phyloP scores from a whole-genome alignment of 1,140 invertebrate genomes.

The Epicauta chinensis region DNA sequence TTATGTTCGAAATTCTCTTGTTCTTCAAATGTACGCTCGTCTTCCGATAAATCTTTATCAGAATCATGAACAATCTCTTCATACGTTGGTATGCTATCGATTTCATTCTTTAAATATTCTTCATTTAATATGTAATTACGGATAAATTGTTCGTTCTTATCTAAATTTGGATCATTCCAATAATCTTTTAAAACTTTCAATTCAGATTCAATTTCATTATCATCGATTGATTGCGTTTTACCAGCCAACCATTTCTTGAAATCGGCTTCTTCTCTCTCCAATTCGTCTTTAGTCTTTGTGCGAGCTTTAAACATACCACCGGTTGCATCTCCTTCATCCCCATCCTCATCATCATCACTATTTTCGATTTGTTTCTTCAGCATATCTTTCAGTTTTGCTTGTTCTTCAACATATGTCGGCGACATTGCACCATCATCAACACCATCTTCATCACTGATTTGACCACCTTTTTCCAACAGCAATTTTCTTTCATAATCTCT shows the following conservation, averaged over 20 bases:
- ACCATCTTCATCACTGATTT: slow-evolving; percentile 49
- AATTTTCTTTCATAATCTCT: slow-evolving; percentile 78
- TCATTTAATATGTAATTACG: slow-evolving; percentile 91
- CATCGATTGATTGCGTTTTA: slow-evolving; percentile 57
- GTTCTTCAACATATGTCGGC: slow-evolving; percentile 62
- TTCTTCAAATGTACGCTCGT: slow-evolving; percentile 71
- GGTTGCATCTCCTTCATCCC: slow-evolving; percentile 47
- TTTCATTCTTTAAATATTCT: slow-evolving; percentile 56
- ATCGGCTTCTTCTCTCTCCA: slow-evolving; percentile 61
- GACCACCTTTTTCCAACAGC: slow-evolving; percentile 62
- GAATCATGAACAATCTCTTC: slow-evolving; percentile 62
- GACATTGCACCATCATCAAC: slow-evolving; percentile 39
- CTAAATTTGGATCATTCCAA: slow-evolving; percentile 78
- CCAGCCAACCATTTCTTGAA: slow-evolving; percentile 80
- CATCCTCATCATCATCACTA: slow-evolving; percentile 49
- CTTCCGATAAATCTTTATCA: slow-evolving; percentile 68
- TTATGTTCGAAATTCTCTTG: slow-evolving; percentile 92
- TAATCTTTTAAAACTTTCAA: slow-evolving; percentile 72
- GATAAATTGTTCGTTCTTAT: slow-evolving; percentile 80
- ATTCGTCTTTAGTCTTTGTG: slow-evolving; percentile 53
- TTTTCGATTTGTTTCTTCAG: slow-evolving; percentile 51
- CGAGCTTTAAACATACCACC: slow-evolving; percentile 54
- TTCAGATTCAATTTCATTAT: slow-evolving; percentile 54
- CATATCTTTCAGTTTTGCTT: slow-evolving; percentile 61
- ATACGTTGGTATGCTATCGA: slow-evolving; percentile 57